phyloP scores from a whole-genome alignment of 2,888 invertebrate species.

The Mesorhabditis spiculigera region DNA sequence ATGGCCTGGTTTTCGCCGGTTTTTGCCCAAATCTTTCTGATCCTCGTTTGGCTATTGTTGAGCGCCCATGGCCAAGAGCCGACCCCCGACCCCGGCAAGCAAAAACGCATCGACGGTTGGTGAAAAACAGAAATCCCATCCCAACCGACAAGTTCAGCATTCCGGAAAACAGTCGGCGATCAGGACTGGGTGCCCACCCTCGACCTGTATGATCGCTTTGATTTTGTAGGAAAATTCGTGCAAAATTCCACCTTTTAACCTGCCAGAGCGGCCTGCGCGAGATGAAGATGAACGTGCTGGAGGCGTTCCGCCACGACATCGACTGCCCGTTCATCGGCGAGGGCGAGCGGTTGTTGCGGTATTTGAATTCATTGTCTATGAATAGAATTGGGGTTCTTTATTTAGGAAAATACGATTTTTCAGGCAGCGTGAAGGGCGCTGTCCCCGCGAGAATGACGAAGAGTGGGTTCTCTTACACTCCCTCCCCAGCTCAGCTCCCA shows the following conservation, averaged over 20 bases:
- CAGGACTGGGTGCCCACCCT: not conserved
- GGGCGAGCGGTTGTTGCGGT: not conserved
- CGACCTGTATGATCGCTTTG: not conserved
- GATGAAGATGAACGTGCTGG: slow-evolving; percentile 1
- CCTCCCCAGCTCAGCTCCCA: too few species aligned
- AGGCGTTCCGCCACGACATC: not conserved
- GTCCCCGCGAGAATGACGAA: not conserved
- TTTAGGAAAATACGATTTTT: not conserved
- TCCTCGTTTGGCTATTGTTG: too few species aligned
- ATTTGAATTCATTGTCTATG: too few species aligned
- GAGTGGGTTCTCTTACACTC: not conserved
- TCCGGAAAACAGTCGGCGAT: slow-evolving; percentile 6
- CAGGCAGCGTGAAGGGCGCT: slow-evolving; percentile 2
- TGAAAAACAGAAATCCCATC: not conserved
- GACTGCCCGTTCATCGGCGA: not conserved
- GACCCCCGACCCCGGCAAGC: too few species aligned
- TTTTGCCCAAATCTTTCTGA: too few species aligned
- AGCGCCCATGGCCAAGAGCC: too few species aligned
- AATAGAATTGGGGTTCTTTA: too few species aligned
- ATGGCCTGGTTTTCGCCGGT: too few species aligned
- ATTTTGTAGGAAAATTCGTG: not conserved
- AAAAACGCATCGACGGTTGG: too few species aligned
- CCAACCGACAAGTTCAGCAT: not conserved
- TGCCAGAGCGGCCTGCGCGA: not conserved
- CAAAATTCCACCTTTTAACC: not conserved